Evolutionary conservation across 2,797 vertebrate genomes (phyloP).

Genomic region (Buphagus erythrorhynchus): DNA sequence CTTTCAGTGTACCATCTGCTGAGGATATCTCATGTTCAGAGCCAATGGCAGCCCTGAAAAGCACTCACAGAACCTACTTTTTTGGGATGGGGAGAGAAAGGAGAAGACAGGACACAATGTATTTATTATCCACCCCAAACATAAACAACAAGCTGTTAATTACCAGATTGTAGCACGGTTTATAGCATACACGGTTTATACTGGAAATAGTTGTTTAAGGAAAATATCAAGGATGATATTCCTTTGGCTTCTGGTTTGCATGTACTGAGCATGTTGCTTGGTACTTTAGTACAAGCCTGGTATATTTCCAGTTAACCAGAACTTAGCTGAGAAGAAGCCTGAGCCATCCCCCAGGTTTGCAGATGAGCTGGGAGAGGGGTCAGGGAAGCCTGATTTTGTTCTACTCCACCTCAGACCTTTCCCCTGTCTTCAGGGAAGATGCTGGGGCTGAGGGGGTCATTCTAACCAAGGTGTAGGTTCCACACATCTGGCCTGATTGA

Average conservation of each 20-base stretch:
- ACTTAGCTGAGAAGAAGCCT: not conserved
- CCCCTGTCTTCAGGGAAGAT: not conserved
- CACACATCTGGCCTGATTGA: not conserved
- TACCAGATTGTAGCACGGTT: not conserved
- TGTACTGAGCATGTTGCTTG: not conserved
- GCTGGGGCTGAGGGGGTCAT: not conserved
- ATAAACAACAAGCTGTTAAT: not conserved
- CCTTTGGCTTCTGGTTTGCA: not conserved
- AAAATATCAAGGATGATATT: not conserved
- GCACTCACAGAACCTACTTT: not conserved
- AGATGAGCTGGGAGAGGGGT: not conserved
- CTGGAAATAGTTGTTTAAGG: not conserved
- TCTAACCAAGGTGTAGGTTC: not conserved
- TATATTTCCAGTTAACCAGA: not conserved
- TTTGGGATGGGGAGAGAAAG: not conserved
- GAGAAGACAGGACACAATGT: not conserved
- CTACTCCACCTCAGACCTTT: not conserved
- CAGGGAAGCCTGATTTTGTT: not conserved
- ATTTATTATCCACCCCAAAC: not conserved
- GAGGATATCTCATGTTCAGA: not conserved
- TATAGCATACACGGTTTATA: not conserved
- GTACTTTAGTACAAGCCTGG: not conserved
- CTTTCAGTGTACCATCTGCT: not conserved
- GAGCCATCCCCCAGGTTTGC: not conserved
- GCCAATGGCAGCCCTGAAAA: not conserved